A percentile compares a stretch with the other conserved stretches of the same genome.
Conservation (phyloP, 2,888 invertebrate species). For the Pseudoips prasinana region DNA sequence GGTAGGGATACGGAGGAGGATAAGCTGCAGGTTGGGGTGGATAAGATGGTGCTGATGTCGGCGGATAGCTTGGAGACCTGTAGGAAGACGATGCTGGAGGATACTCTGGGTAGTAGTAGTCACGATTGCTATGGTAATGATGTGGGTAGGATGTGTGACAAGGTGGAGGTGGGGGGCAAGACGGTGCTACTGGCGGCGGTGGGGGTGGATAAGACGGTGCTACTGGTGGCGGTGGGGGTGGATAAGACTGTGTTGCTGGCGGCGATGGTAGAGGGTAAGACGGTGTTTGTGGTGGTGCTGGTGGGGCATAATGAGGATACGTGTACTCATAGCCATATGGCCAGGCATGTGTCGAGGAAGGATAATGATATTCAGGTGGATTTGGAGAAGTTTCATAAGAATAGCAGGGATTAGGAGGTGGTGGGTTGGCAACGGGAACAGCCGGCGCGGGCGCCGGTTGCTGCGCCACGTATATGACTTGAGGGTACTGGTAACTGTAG, state of each 20-base stretch:
- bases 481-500: constrained; percentile 36
- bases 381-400: constrained; percentile 12
- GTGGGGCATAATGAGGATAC: constrained; percentile 27
- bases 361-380: constrained; percentile 18
- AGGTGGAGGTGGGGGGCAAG: constrained; percentile 2
- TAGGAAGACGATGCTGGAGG: constrained; percentile 17
- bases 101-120: constrained; percentile 25
- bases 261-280: constrained; percentile 30
- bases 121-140: constrained; percentile 5
- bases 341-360: not conserved
- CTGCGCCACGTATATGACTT: constrained; percentile 50
- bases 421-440: constrained; percentile 10
- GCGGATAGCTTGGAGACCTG: constrained; percentile 15
- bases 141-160: constrained; percentile 1
- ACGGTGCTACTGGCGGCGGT: not conserved
- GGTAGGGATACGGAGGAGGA: constrained; percentile 10
- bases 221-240: constrained; percentile 6
- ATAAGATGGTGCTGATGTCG: constrained; percentile 10
- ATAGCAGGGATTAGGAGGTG: constrained; percentile 13
- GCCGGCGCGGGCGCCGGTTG: constrained; percentile 30
- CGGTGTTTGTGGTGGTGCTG: constrained; percentile 28
- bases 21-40: constrained; percentile 4
- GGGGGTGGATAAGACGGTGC: not conserved
- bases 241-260: constrained; percentile 24
- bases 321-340: constrained; percentile 5